These are phyloP conservation scores for Diabrotica undecimpunctata DNA, from an alignment of 1,140 invertebrate genomes.

Conservation along the genomic window DNA sequence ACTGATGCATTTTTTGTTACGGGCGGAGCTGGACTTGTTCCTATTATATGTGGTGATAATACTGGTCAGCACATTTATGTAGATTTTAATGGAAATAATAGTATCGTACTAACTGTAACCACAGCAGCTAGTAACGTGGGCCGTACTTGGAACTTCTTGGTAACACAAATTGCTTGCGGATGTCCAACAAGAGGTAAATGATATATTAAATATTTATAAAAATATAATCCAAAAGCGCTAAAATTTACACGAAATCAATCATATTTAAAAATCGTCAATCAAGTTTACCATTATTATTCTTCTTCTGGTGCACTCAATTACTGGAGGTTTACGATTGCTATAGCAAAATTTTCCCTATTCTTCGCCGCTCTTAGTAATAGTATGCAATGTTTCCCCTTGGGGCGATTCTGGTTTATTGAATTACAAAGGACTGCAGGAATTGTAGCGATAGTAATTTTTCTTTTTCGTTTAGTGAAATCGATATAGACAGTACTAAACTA, in stretches of 20 bases:
- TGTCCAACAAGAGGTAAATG: constrained; percentile 58
- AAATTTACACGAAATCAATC: not conserved
- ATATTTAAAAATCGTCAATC: not conserved
- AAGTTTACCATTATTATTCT: not conserved
- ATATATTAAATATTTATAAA: constrained; percentile 1
- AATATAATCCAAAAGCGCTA: not conserved
- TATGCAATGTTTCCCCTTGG: no score
- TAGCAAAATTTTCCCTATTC: no score
- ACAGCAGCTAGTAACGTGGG: constrained; percentile 55
- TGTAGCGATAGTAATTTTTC: no score
- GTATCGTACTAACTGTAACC: constrained; percentile 66
- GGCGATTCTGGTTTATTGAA: no score
- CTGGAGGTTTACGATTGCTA: no score
- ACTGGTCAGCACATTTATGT: constrained; percentile 77
- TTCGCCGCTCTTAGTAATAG: no score
- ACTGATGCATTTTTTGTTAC: constrained; percentile 68
- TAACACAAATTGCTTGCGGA: constrained; percentile 70
- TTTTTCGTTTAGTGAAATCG: no score
- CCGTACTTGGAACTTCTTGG: constrained; percentile 72
- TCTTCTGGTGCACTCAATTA: no score
- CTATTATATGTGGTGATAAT: constrained; percentile 80
- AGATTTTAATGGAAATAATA: constrained; percentile 65
- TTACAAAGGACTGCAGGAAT: no score
- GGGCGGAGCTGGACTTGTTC: constrained; percentile 60
- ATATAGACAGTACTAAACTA: no score